Conservation (phyloP, 2,797 vertebrate genomes). For the Poecilia wingei region DNA sequence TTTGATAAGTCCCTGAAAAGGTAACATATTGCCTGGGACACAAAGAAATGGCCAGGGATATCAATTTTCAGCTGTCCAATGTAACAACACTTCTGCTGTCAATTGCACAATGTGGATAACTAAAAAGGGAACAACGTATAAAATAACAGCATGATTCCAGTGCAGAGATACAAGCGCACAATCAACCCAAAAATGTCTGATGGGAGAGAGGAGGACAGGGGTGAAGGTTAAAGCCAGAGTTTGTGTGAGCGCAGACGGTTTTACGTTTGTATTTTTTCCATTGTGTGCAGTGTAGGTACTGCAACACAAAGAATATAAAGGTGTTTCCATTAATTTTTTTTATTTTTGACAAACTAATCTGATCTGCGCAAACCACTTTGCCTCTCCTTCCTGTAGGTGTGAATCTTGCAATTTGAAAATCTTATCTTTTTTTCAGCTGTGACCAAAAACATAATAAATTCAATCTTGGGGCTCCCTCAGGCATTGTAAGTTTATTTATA, state of each 20-base stretch:
- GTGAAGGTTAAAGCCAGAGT: slow-evolving; percentile 19
- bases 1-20: slow-evolving; percentile 92
- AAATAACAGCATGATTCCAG: slow-evolving; percentile 15
- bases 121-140: slow-evolving; percentile 16
- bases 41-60: slow-evolving; percentile 85
- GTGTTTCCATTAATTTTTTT: background rate
- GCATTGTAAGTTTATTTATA: slow-evolving; percentile 59
- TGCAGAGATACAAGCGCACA: slow-evolving; percentile 23
- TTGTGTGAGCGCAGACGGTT: slow-evolving; percentile 2
- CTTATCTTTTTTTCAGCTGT: slow-evolving; percentile 27
- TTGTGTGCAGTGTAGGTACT: background rate
- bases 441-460: slow-evolving; percentile 50
- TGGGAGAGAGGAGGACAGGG: slow-evolving; percentile 17
- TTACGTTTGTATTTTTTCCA: background rate
- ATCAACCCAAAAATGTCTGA: slow-evolving; percentile 24
- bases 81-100: slow-evolving; percentile 24
- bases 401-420: slow-evolving; percentile 22
- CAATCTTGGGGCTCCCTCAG: slow-evolving; percentile 44
- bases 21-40: slow-evolving; percentile 93
- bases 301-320: background rate
- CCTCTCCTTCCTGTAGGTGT: background rate
- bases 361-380: background rate
- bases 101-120: slow-evolving; percentile 18
- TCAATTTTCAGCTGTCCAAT: slow-evolving; percentile 86
- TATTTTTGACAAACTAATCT: background rate